Conservation (phyloP, 2,888 invertebrate species). For the Drosophila fungiperda region DNA sequence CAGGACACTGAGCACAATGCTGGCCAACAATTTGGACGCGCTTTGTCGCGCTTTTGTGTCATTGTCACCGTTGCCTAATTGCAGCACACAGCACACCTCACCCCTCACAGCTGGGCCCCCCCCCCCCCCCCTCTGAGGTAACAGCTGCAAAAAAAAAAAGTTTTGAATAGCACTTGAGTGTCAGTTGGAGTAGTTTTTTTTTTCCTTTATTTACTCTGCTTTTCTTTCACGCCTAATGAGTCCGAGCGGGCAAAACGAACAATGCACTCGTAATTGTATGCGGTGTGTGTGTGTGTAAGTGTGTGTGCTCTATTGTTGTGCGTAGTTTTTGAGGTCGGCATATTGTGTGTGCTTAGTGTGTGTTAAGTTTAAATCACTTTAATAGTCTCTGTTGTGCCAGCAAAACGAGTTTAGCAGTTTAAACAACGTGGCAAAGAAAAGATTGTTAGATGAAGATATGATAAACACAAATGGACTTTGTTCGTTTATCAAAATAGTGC, state of each 20-base stretch:
- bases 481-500: conserved; percentile 5
- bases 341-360: conserved; percentile 57
- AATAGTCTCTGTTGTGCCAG: conserved; percentile 57
- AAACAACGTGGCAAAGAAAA: conserved; percentile 1
- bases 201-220: conserved; percentile 9
- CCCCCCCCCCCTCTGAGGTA: conserved; percentile 6
- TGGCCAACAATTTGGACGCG: conserved; percentile 54
- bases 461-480: conserved; percentile 20
- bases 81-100: conserved; percentile 65
- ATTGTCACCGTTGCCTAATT: conserved; percentile 78
- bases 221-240: conserved; percentile 53
- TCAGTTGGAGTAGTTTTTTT: conserved; percentile 42
- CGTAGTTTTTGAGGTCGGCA: conserved; percentile 56
- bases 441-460: conserved; percentile 8
- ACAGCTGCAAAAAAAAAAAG: conserved; percentile 26
- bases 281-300: conserved; percentile 36
- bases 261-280: conserved; percentile 75
- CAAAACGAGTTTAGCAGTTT: conserved; percentile 18
- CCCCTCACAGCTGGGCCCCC: background rate
- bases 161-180: conserved; percentile 72
- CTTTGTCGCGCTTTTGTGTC: conserved; percentile 77
- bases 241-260: conserved; percentile 64
- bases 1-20: conserved; percentile 11
- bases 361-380: conserved; percentile 77
- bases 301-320: conserved; percentile 56